phyloP scores from a whole-genome alignment of 2,113 vertebrate genomes.

The Gnathonemus echidnorhynchus region DNA sequence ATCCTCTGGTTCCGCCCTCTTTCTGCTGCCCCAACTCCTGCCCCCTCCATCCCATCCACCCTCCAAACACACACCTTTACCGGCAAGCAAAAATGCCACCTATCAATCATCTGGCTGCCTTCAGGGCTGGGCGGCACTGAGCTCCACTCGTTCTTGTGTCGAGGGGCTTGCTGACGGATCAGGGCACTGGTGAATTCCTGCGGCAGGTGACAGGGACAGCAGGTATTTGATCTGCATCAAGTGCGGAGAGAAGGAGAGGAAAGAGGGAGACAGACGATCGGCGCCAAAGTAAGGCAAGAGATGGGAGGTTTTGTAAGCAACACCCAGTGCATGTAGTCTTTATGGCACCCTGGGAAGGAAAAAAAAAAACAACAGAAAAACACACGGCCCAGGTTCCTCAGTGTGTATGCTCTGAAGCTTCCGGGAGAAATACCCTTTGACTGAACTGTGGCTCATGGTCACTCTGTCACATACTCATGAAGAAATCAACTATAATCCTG shows the following conservation, averaged over 20 bases:
- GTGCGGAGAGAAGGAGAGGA: slow-evolving; percentile 55
- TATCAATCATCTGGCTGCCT: slow-evolving; percentile 35
- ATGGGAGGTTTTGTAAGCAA: neutral
- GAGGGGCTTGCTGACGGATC: slow-evolving; percentile 53
- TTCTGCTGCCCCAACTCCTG: slow-evolving; percentile 21
- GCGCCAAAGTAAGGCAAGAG: neutral
- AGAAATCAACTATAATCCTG: neutral
- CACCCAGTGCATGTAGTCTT: neutral
- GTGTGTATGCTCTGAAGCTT: neutral
- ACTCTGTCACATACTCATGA: neutral
- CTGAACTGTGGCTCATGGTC: neutral
- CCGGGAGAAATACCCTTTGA: neutral
- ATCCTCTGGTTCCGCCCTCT: slow-evolving; percentile 52
- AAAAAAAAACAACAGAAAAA: neutral
- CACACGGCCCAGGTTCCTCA: neutral
- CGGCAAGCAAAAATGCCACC: slow-evolving; percentile 38
- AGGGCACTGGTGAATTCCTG: slow-evolving; percentile 50
- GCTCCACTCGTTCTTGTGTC: slow-evolving; percentile 39
- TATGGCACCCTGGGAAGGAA: neutral
- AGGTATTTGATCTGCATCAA: slow-evolving; percentile 57
- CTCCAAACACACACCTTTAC: slow-evolving; percentile 4
- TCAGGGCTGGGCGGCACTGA: slow-evolving; percentile 39
- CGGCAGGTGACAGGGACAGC: slow-evolving; percentile 56
- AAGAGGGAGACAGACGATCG: neutral
- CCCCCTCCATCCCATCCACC: slow-evolving; percentile 1